phyloP scores from a whole-genome alignment of 2,797 vertebrate species.

The Dicrostonyx torquatus region DNA sequence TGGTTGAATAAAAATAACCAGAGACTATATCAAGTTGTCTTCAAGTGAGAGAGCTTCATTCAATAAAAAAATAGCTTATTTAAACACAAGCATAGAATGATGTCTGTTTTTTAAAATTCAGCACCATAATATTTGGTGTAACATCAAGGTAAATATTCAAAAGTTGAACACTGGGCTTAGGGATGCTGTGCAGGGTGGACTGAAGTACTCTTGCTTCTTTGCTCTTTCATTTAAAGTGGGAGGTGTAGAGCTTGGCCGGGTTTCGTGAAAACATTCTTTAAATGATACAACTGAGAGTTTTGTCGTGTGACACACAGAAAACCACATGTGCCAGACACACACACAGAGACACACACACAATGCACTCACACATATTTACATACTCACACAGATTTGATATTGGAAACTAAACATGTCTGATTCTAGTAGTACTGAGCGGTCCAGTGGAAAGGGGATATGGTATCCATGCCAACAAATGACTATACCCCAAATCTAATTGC shows the following conservation, averaged over 20 bases:
- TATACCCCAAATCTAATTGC: slow-evolving; percentile 23
- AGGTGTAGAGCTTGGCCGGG: not conserved
- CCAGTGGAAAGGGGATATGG: not conserved
- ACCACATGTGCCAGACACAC: not conserved
- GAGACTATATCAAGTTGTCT: not conserved
- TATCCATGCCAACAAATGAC: slow-evolving; percentile 5
- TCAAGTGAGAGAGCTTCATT: slow-evolving; percentile 34
- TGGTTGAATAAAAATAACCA: not conserved
- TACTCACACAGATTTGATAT: slow-evolving; percentile 13
- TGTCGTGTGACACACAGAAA: not conserved
- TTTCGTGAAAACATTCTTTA: not conserved
- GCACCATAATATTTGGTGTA: slow-evolving; percentile 42
- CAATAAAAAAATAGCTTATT: not conserved
- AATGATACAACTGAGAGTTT: not conserved
- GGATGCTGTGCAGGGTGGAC: slow-evolving; percentile 16
- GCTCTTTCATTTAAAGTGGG: slow-evolving; percentile 53
- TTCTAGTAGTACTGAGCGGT: not conserved
- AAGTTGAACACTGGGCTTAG: slow-evolving; percentile 1
- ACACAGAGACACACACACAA: not conserved
- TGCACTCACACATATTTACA: not conserved
- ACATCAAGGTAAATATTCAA: slow-evolving; percentile 54
- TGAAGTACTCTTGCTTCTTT: slow-evolving; percentile 44
- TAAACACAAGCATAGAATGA: slow-evolving; percentile 42
- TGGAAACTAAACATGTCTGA: slow-evolving; percentile 53
- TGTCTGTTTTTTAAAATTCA: slow-evolving; percentile 17